Base-by-base conservation (phyloP, 2,888 invertebrate genomes). In the Tenthredo amoena region DNA sequence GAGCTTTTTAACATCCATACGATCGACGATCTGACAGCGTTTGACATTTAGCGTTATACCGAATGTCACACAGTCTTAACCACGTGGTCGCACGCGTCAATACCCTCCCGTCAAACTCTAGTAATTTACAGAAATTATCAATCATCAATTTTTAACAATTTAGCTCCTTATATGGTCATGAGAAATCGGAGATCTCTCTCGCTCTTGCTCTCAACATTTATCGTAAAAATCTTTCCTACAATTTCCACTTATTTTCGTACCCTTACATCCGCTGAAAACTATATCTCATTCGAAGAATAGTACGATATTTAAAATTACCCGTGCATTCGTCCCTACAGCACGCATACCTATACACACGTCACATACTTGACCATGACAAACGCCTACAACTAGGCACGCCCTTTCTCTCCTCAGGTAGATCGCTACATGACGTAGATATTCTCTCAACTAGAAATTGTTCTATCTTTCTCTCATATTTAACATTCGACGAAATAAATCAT, bases 111-210 rank as follows among this genome's bases (percentile, higher is more conserved):
- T 81, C 40, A 34, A 81, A 81, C 21, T 77, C 34, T 34, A 2
- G 34, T n/a, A 43, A 47, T 77, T 50, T 55, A 12, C 0, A 10
- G 71, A 21, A 43, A 74, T 74, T 18, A 50, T 47, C 77, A 34
- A 62, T 84, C 71, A 68, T 55, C 85, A 77, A 85, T 87, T 88
- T 87, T 86, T 84, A 81, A 85, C 62, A 85, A 87, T 88, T 81
- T 88, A 87, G 87, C 87, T 86, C 89, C 88, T 88, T 89, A 89
- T 89, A 90, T 87, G 89, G 89, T 65, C 86, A 81, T 86, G 86
- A 87, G 89, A 90, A 90, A 90, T 88, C 87, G 86, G 87, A 88
- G 88, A 88, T 86, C 85, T 85, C 74, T 34, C 47, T 65, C 86
- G 85, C 85, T 71, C 62, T 62, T 34, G 3, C n/a, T 58, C 62